Base-by-base conservation (phyloP, 2,888 invertebrate species). In the Watsonalla binaria region DNA sequence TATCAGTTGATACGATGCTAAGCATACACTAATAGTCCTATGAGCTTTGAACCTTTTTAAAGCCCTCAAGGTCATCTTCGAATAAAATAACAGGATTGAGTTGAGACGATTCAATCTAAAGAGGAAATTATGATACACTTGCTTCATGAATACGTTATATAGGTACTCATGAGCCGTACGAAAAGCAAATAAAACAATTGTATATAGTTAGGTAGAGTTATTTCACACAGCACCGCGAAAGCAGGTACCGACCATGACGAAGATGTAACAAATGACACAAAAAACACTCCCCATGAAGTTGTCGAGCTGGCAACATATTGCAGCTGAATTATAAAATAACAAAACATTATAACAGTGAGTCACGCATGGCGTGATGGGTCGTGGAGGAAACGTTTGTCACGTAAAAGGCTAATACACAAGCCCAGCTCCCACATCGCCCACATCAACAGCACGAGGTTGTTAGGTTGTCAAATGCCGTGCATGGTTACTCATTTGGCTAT, bases 321-420 rank as follows among this genome's bases (percentile, higher is more conserved):
- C 58, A 67, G 68, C 73, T 62, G 66, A 77, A 76, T 78, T 80
- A 76, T 70, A 78, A 74, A 61, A 66, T 66, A 69, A 76, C 71
- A 75, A 73, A 78, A 76, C 70, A 68, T 70, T 72, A 70, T 63
- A 74, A 68, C 61, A 65, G 67, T 84, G 82, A 85, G 78, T 86
- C 85, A 85, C 74, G 75, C 76, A 74, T 79, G 72, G 74, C 77
- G 68, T 78, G 81, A 79, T 81, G 73, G 73, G 72, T 75, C 68
- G 69, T 62, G 64, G 70, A 78, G 78, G 78, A 82, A 82, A 78
- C 68, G 72, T 76, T 82, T 78, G 81, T 79, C 80, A 84, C 79
- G 77, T 81, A 76, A 80, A 76, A 77, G 70, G 70, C 72, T 74
- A 72, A 52, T 46, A 47, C 47, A 55, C 46, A 49, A 33, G 47